Conservation (phyloP, 1,140 invertebrate genomes). For the Zaprionus gabonicus region DNA sequence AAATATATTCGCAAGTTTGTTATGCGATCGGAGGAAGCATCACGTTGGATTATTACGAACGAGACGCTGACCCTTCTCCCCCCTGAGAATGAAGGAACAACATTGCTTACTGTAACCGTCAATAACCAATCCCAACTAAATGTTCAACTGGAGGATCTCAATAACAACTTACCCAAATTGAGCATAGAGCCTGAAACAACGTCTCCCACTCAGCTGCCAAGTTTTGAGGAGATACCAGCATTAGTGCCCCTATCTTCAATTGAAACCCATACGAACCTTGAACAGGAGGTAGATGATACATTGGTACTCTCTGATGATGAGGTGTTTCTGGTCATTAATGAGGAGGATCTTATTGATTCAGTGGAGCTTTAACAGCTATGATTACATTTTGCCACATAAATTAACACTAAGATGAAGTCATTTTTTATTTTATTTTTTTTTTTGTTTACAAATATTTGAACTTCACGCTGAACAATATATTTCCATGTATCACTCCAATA, state of each 20-base stretch:
- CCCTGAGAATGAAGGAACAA: neutral
- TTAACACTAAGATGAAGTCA: neutral
- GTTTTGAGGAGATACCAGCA: slow-evolving; percentile 13
- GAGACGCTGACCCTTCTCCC: slow-evolving; percentile 33
- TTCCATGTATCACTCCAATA: slow-evolving; percentile 21
- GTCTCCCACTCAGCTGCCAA: neutral
- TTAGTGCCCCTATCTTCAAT: neutral
- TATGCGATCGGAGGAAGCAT: neutral
- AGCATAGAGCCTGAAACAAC: neutral
- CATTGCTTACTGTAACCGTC: neutral
- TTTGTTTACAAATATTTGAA: slow-evolving; percentile 16
- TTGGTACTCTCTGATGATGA: slow-evolving; percentile 35
- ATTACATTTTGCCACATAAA: neutral
- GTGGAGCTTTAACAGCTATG: neutral
- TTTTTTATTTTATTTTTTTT: neutral
- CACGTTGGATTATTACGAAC: slow-evolving; percentile 43
- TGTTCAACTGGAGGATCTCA: slow-evolving; percentile 23
- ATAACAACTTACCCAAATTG: slow-evolving; percentile 21
- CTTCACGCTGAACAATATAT: slow-evolving; percentile 8
- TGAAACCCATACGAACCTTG: neutral
- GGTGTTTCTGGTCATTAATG: slow-evolving; percentile 39
- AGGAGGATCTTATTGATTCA: slow-evolving; percentile 39
- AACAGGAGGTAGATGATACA: slow-evolving; percentile 30
- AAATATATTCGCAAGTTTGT: slow-evolving; percentile 41
- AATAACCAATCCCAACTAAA: neutral